Percentiles rank a stretch among this genome's conserved stretches.
Conservation (phyloP, 2,797 vertebrate genomes). For the Taeniopygia guttata region DNA sequence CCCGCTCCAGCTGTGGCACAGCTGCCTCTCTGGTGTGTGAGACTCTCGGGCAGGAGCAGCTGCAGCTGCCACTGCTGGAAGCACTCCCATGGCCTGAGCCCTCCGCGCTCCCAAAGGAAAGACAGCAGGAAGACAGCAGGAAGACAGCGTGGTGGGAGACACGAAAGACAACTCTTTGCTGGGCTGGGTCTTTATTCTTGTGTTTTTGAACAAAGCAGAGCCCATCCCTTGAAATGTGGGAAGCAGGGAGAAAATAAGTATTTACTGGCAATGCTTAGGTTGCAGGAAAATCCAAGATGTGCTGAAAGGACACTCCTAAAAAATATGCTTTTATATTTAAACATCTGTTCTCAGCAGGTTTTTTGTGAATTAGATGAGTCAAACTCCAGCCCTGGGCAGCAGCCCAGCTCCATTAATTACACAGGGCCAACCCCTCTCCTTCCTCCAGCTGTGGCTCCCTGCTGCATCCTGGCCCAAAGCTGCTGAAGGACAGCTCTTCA, state of each 20-base stretch:
- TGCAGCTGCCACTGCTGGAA: not conserved
- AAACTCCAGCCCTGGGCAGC: not conserved
- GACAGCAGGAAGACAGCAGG: not conserved
- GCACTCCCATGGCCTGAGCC: rapidly evolving
- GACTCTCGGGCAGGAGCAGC: rapidly evolving
- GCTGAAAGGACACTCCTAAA: conserved; percentile 8
- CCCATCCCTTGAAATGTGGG: not conserved
- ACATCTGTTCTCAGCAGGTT: conserved; percentile 8
- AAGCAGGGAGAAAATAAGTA: not conserved
- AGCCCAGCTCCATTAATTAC: not conserved
- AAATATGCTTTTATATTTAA: conserved; percentile 26
- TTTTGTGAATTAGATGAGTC: conserved; percentile 19
- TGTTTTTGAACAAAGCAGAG: not conserved
- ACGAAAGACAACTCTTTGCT: rapidly evolving
- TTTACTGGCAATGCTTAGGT: not conserved
- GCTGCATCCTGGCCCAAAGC: rapidly evolving
- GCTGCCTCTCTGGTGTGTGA: not conserved
- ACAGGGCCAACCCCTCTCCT: not conserved
- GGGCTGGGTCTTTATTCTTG: not conserved
- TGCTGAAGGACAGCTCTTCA: not conserved
- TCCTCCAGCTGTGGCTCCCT: not conserved
- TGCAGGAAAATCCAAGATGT: not conserved
- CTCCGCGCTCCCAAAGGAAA: rapidly evolving
- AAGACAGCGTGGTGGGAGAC: rapidly evolving
- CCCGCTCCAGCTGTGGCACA: not conserved